Evolutionary conservation across 2,888 invertebrate genomes (phyloP), one percentile per base, ranked within the genome.

Genomic region (Aspidapion aeneum): DNA sequence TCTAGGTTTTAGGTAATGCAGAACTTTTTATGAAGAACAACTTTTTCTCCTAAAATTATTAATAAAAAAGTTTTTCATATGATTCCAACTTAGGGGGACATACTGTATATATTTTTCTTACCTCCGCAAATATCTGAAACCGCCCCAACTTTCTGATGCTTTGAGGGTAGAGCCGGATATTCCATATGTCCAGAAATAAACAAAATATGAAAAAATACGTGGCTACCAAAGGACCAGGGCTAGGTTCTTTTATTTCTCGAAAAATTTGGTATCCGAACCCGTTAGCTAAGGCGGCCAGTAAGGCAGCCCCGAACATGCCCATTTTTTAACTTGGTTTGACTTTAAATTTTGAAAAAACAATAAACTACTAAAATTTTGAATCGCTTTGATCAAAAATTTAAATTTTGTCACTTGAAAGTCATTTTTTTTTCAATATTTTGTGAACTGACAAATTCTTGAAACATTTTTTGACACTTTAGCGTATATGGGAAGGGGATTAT

Each of bases 161-260:
- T 48, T 65, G 60, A 1, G 79, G 78, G 67, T 77, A 78, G 17
- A 78, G 58, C 17, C 70, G 68, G 2, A 76, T 65, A 65, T 76
- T 74, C 72, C 74, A 75, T 2, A 79, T 62, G n/a, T 78, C 66
- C n/a, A 78, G 64, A 66, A 75, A 76, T 20, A 72, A 55, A 5
- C 75, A 68, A 7, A 75, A 58, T 58, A 77, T 65, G 65, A 79
- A 79, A 21, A 78, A 72, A 49, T 77, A 70, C 21, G 71, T 71
- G 1, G 78, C 75, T 18, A 77, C 51, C 7, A 75, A 65, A 1
- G 77, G 78, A 19, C 77, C 75, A 55, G 73, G 71, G 52, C 71
- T 72, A 1, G 63, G 61, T 20, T 65, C 64, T 22, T 63, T 60
- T 0, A 72, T 69, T 58, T 74, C 73, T 62, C 73, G 71, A 64